Evolutionary conservation across 2,888 invertebrate genomes (phyloP).

Genomic region (Amiota minor): DNA sequence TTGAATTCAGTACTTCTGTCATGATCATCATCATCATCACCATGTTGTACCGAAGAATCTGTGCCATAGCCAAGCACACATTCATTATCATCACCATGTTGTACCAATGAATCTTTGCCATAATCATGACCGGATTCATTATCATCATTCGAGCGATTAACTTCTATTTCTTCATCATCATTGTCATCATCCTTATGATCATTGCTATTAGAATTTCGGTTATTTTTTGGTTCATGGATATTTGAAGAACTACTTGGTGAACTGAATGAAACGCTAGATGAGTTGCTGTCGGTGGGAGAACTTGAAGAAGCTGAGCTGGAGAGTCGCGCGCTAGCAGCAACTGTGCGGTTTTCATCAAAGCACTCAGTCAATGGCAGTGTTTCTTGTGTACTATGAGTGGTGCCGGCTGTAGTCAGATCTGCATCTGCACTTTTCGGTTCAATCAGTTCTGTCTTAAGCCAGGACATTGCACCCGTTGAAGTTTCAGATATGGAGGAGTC

Average conservation of each 20-base stretch:
- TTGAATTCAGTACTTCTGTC: neutral
- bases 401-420: neutral
- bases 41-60: too few relatives aligned
- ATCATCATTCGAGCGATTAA: neutral
- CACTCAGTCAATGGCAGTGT: neutral
- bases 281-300: conserved; percentile 31
- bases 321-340: neutral
- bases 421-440: neutral
- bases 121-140: neutral
- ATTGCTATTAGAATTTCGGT: neutral
- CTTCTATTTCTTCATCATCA: neutral
- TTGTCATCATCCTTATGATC: neutral
- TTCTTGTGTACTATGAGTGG: neutral
- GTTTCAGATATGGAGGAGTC: too few relatives aligned
- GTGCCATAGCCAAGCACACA: too few relatives aligned
- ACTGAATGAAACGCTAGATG: conserved; percentile 19
- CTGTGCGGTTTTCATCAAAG: neutral
- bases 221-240: conserved; percentile 16
- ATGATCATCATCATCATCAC: neutral
- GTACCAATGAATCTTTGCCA: too few relatives aligned
- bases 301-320: neutral
- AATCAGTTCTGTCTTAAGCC: conserved; percentile 25
- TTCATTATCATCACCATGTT: neutral
- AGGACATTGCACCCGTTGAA: neutral
- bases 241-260: conserved; percentile 19